Evolutionary conservation across 2,113 vertebrate genomes (phyloP), one percentile per base, ranked within the genome.

Genomic region (Rhinoptilus africanus): DNA sequence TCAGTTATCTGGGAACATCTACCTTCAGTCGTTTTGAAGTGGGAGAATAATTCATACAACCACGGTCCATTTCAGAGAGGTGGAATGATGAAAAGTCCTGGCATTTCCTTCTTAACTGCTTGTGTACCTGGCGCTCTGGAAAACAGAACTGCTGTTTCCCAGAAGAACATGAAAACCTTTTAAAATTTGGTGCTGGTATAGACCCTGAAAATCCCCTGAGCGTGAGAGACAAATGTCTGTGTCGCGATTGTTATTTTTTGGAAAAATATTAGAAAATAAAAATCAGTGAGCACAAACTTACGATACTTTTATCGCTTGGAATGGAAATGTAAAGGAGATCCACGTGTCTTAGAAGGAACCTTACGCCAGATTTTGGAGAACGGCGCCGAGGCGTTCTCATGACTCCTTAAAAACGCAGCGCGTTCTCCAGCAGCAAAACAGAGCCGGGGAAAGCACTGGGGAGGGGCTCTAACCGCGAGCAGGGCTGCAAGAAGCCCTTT

Each of bases 291-390:
- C 24, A 72, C 10, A n/a, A 41, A 54, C 13, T 32, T 43, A 16
- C 8, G 21, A 35, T 18, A 3, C 16, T 80, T 37, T 43, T 35
- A 17, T 47, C 13, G 4, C 17, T 27, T 10, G 12, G 21, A 43
- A 8, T 7, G 8, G 24, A 22, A 28, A 14, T 37, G 14, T 19
- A 41, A 48, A 54, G 4, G 2, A 1, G 43, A 37, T 41, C 34
- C 17, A 2, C 0, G 0, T 0, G 3, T 7, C 27, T 48, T 8
- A 0, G 7, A 15, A 12, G 0, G 1, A n/a, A 14, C 57, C 17
- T 50, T 5, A 26, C 0, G 2, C 14, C 14, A 4, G 4, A 6
- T 32, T 68, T 37, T 24, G 7, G 51, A 13, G 12, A 18, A 4
- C 1, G 8, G 60, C 1, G 2, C 23, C 2, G 12, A 9, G 17